Percentiles rank a stretch among this genome's conserved stretches.
Conservation (phyloP, 2,797 vertebrate genomes). For the Myotis planiceps region DNA sequence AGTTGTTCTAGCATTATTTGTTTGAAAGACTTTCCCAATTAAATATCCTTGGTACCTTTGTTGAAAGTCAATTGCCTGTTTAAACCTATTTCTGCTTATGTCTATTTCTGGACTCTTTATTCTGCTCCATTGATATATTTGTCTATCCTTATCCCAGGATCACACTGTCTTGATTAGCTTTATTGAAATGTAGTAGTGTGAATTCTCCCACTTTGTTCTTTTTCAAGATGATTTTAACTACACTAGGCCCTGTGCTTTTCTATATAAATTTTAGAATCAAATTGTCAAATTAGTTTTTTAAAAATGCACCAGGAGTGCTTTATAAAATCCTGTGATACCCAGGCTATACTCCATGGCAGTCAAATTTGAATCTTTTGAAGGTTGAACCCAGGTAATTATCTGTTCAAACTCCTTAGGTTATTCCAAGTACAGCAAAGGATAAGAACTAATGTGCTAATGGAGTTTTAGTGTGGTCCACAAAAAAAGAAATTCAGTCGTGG, state of each 20-base stretch:
- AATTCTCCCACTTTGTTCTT: neutral
- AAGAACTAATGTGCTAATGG: neutral
- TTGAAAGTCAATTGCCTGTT: constrained; percentile 3
- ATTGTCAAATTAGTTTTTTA: neutral
- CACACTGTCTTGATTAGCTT: neutral
- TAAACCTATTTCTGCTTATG: neutral
- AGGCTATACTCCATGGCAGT: neutral
- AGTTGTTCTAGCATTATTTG: neutral
- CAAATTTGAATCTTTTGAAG: neutral
- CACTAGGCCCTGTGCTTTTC: neutral
- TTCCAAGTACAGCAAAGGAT: neutral
- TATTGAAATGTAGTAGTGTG: neutral
- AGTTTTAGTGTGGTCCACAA: neutral
- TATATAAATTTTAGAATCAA: neutral
- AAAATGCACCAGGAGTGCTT: neutral
- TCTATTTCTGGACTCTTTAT: neutral
- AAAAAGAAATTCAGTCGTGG: neutral
- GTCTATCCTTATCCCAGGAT: neutral
- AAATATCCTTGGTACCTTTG: constrained; percentile 11
- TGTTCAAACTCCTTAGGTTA: neutral
- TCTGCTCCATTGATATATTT: neutral
- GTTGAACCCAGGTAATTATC: neutral
- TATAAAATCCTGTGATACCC: neutral
- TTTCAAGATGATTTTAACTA: neutral
- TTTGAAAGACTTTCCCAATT: neutral